Base-by-base conservation (phyloP, 2,888 invertebrate genomes). In the Pristionchus exspectatus region DNA sequence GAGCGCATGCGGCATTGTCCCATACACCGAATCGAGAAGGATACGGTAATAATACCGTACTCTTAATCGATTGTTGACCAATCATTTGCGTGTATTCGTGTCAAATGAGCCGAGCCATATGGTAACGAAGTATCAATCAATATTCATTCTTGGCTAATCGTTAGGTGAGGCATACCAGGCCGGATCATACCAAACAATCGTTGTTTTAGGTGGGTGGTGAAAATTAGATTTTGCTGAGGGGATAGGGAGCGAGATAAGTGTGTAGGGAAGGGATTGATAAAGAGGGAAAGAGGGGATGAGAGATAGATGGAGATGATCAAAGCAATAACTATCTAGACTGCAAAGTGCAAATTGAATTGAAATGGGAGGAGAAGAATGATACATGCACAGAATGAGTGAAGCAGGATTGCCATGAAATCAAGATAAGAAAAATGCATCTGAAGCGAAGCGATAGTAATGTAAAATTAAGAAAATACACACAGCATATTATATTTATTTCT, bases 181-280 rank as follows among this genome's bases (percentile, higher is more conserved):
- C 81, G 81, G 50, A 54, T n/a, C 50, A 50, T 50, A 54, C 50
- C 50, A 50, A 81, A 81, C n/a, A 12, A 27, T 81, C 10, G 4
- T 16, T n/a, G 50, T 12, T 81, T 81, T 81, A 81, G 27, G 50
- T 81, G 54, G 16, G n/a, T 1, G 81, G 81, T 27, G 27, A 44
- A 81, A 81, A 81, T 81, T 81, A 81, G 81, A 81, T 54, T 81
- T 50, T 54, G 81, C 50, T 44, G 50, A 54, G 81, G 81, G 50
- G 44, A 50, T 21, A 50, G 81, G 81, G 81, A 81, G 81, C 81
- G 81, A 81, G 81, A 81, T 81, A 50, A 54, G 50, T 81, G 81
- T 81, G 50, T 81, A 27, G 81, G 81, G 44, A n/a, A 27, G 81
- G 50, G 27, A 10, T 77, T 38, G 74, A 38, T 21, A 77, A 30